Conservation (phyloP, 2,888 invertebrate species). For the Sisyra nigra region DNA sequence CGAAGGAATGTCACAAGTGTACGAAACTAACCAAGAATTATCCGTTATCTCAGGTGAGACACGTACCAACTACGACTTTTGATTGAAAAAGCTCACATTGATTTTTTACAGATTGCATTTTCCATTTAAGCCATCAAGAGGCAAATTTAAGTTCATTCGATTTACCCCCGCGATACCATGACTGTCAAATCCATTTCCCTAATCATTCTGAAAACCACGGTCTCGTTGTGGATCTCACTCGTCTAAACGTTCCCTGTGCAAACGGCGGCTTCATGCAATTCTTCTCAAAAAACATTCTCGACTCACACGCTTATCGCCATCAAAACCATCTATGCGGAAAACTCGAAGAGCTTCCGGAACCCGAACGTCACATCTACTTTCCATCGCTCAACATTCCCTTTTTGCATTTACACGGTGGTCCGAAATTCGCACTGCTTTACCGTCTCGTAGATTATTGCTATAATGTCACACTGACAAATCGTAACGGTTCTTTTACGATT, state of each 20-base stretch:
- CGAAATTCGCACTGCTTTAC: conserved; percentile 48
- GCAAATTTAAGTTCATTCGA: conserved; percentile 33
- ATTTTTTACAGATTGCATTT: conserved; percentile 41
- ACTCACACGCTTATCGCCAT: conserved; percentile 15
- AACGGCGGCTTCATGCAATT: conserved; percentile 42
- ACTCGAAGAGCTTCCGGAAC: conserved; percentile 44
- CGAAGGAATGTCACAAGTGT: too few relatives aligned
- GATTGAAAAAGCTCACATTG: background rate
- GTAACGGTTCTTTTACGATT: conserved; percentile 49
- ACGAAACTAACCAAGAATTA: too few relatives aligned
- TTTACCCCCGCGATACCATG: conserved; percentile 29
- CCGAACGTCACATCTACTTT: conserved; percentile 43
- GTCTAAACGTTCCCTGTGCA: conserved; percentile 53
- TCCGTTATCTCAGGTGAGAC: too few relatives aligned
- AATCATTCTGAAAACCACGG: conserved; percentile 29
- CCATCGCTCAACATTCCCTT: conserved; percentile 31
- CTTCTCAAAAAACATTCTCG: conserved; percentile 13
- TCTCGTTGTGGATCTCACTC: conserved; percentile 44
- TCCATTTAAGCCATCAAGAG: conserved; percentile 30
- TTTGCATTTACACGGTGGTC: conserved; percentile 41
- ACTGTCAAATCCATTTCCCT: conserved; percentile 40
- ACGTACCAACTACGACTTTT: too few relatives aligned
- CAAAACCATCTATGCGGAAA: conserved; percentile 45
- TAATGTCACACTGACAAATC: conserved; percentile 44
- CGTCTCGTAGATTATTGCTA: conserved; percentile 56